Evolutionary conservation across 2,888 invertebrate species (phyloP), one percentile per base, ranked within the genome.

Genomic region (Stenolophus ochropezus): DNA sequence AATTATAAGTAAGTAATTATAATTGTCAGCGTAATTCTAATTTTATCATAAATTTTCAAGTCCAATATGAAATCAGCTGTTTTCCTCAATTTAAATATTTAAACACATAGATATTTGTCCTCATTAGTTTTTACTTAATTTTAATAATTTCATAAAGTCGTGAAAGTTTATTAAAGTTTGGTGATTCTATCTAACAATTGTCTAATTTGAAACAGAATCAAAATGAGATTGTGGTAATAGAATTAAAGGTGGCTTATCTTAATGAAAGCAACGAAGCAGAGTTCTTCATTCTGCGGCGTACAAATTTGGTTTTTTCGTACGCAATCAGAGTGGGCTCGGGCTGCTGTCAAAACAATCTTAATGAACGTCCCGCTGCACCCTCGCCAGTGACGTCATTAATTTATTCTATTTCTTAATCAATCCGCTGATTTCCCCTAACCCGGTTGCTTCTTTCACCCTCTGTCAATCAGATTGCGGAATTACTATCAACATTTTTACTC

Each of bases 161-260:
- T n/a, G n/a, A n/a, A n/a, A n/a, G n/a, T n/a, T n/a, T n/a, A n/a
- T n/a, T n/a, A n/a, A n/a, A n/a, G n/a, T n/a, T n/a, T n/a, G n/a
- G n/a, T n/a, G n/a, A n/a, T n/a, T n/a, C n/a, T n/a, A n/a, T n/a
- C n/a, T n/a, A n/a, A 8, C 33, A 42, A 3, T 42, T 42, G 8
- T 1, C 33, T 42, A 25, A 25, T n/a, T 14, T 23, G 11, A 23
- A 61, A 61, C n/a, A 14, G n/a, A 25, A n/a, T 61, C 25, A 20
- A 14, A 74, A 51, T 49, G 16, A 8, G 27, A 51, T 49, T 51
- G 25, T 51, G 18, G 8, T 89, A 89, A 89, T 86, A 86, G 87
- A 89, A 89, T 89, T 89, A 89, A 88, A 88, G 87, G 86, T 58
- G 80, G 58, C 27, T 86, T 86, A 87, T 87, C 87, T 88, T 87